These are phyloP conservation scores for Ormyrus rosae DNA, from an alignment of 2,888 invertebrate genomes.

Conservation along the genomic window DNA sequence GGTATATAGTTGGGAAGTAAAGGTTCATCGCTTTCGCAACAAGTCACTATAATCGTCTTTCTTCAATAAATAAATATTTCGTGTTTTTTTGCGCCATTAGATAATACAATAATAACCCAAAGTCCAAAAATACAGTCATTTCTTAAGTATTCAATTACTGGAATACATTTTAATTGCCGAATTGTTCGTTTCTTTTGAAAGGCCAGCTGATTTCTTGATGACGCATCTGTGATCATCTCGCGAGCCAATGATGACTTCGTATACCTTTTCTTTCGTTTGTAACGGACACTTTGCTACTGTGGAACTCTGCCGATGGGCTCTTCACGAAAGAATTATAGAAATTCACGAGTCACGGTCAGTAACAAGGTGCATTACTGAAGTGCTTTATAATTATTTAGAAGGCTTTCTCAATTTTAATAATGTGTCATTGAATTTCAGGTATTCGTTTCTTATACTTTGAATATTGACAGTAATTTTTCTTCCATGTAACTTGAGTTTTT, in stretches of 20 bases:
- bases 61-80: not conserved
- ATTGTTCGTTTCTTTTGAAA: not conserved
- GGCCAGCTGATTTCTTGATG: conserved; percentile 22
- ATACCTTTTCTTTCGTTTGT: conserved; percentile 59
- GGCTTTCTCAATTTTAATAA: not conserved
- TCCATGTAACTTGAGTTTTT: too few species aligned
- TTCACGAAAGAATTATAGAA: conserved; percentile 11
- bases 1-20: too few species aligned
- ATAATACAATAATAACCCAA: too few species aligned
- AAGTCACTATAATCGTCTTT: not conserved
- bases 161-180: not conserved
- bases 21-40: too few species aligned
- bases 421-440: not conserved
- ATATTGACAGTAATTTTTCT: too few species aligned
- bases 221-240: conserved; percentile 24
- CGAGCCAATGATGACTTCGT: conserved; percentile 34
- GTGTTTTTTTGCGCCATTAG: not conserved
- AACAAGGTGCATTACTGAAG: conserved; percentile 52
- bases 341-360: conserved; percentile 45
- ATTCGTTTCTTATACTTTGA: not conserved
- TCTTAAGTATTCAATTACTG: not conserved
- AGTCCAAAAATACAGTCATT: too few species aligned
- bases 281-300: conserved; percentile 72
- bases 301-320: conserved; percentile 47
- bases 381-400: conserved; percentile 34